A percentile compares a stretch with the other conserved stretches of the same genome.
Evolutionary conservation across 2,113 vertebrate species (phyloP).

Genomic region (Potamarius usumacintae): DNA sequence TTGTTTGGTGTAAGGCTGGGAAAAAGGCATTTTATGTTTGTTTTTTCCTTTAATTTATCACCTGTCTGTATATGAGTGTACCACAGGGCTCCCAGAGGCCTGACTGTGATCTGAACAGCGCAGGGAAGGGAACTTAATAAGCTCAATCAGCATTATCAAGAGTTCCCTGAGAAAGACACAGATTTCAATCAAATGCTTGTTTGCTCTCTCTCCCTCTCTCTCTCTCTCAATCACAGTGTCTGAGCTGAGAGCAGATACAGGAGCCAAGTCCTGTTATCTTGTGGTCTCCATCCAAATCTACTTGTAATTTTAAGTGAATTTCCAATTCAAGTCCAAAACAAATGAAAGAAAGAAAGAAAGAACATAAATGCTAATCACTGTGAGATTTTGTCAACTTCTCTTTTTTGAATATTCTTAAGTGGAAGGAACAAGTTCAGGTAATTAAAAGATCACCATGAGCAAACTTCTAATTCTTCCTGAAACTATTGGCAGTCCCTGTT

Average conservation of each 20-base stretch:
- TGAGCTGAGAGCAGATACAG: background rate
- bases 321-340: background rate
- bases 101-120: constrained; percentile 13
- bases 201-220: background rate
- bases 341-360: background rate
- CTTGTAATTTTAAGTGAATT: background rate
- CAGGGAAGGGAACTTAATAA: constrained; percentile 24
- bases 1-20: too few relatives aligned
- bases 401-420: background rate
- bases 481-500: background rate
- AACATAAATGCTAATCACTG: background rate
- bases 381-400: background rate
- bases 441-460: background rate
- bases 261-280: background rate
- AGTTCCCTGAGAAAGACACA: constrained; percentile 24
- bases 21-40: too few relatives aligned
- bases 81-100: background rate
- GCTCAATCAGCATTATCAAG: constrained; percentile 31
- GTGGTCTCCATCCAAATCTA: background rate
- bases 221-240: background rate
- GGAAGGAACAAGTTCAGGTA: background rate
- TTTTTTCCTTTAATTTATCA: too few relatives aligned
- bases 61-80: too few relatives aligned
- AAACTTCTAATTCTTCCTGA: background rate
- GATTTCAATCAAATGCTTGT: constrained; percentile 30